Conservation (phyloP, 1,140 invertebrate genomes). For the Trichoplusia ni region DNA sequence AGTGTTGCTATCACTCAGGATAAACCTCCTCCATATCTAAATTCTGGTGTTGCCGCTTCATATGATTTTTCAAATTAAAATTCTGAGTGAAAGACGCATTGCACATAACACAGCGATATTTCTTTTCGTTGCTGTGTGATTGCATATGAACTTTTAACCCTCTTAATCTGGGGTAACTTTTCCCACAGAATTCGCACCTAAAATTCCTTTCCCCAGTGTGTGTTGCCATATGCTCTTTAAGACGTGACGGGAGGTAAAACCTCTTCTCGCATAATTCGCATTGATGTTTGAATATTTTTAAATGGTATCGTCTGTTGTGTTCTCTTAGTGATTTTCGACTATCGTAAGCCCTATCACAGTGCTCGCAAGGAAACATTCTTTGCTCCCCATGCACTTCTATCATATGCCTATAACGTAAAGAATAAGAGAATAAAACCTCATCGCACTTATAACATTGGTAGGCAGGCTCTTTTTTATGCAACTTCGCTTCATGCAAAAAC, state of each 20-base stretch:
- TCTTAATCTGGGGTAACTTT: slow-evolving; percentile 63
- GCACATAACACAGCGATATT: slow-evolving; percentile 57
- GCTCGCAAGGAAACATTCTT: slow-evolving; percentile 59
- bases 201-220: slow-evolving; percentile 73
- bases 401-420: slow-evolving; percentile 64
- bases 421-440: slow-evolving; percentile 63
- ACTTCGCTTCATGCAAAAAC: slow-evolving; percentile 58
- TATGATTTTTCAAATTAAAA: slow-evolving; percentile 64
- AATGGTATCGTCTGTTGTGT: slow-evolving; percentile 62
- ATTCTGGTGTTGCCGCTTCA: slow-evolving; percentile 62
- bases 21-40: slow-evolving; percentile 50
- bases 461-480: slow-evolving; percentile 65
- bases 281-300: slow-evolving; percentile 69
- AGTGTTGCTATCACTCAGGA: slow-evolving; percentile 29
- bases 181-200: slow-evolving; percentile 68
- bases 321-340: slow-evolving; percentile 66
- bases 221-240: slow-evolving; percentile 69
- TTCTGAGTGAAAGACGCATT: slow-evolving; percentile 64
- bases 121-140: slow-evolving; percentile 59
- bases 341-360: slow-evolving; percentile 63
- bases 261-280: slow-evolving; percentile 70
- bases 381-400: slow-evolving; percentile 63
- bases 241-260: slow-evolving; percentile 64
- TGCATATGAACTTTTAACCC: slow-evolving; percentile 66
- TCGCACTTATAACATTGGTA: slow-evolving; percentile 71